Percentiles rank a stretch among this genome's conserved stretches.
Conservation (phyloP, 2,888 invertebrate species). For the Platycheirus rosarum region DNA sequence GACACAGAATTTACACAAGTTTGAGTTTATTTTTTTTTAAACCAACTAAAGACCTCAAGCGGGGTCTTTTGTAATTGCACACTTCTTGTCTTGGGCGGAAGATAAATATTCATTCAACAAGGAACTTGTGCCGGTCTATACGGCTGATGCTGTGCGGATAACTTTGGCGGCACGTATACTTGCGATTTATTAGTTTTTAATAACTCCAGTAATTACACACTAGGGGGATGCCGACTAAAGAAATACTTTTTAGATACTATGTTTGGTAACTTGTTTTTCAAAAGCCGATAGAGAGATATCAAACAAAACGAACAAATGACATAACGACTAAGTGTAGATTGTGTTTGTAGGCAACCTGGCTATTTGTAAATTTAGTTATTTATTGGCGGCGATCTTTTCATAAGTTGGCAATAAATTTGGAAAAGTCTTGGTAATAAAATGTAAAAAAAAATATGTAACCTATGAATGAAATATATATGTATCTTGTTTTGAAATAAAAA, state of each 20-base stretch:
- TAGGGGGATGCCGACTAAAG: constrained; percentile 12
- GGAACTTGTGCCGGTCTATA: neutral
- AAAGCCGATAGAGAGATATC: constrained; percentile 5
- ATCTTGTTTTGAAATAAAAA: too few relatives aligned
- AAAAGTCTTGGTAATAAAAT: too few relatives aligned
- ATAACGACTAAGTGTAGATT: too few relatives aligned
- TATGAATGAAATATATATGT: too few relatives aligned
- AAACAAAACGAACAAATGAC: too few relatives aligned
- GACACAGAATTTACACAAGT: constrained; percentile 13
- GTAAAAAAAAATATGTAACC: constrained; percentile 21
- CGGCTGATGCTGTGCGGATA: constrained; percentile 7
- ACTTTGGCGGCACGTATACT: constrained; percentile 34
- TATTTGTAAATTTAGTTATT: constrained; percentile 58
- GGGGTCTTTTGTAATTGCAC: constrained; percentile 28
- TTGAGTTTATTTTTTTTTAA: constrained; percentile 1
- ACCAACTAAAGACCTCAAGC: constrained; percentile 3
- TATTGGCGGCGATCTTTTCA: constrained; percentile 59
- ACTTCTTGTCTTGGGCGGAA: constrained; percentile 37
- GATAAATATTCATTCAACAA: constrained; percentile 48
- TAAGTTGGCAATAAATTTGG: constrained; percentile 57
- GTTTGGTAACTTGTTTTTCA: constrained; percentile 23
- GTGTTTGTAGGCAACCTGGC: too few relatives aligned
- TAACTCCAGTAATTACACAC: constrained; percentile 61
- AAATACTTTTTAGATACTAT: constrained; percentile 8
- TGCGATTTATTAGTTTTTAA: constrained; percentile 67